Conservation (phyloP, 2,113 vertebrate species). For the Cavia aperea region DNA sequence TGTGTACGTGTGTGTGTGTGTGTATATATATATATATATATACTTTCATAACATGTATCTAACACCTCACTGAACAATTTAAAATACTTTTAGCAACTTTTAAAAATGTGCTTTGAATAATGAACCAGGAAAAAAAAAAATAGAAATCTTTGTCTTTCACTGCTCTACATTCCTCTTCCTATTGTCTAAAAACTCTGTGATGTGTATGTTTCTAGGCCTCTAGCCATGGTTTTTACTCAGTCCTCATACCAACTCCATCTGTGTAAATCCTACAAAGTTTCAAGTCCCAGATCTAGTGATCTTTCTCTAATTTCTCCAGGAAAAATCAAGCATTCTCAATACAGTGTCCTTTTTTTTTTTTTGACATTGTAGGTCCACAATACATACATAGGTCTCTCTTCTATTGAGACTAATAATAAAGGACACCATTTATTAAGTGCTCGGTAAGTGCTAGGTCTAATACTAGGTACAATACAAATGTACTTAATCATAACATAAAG, state of each 20-base stretch:
- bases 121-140: not conserved
- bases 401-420: not conserved
- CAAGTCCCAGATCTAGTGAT: not conserved
- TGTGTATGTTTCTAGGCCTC: not conserved
- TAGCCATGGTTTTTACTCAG: not conserved
- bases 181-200: not conserved
- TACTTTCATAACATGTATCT: not conserved
- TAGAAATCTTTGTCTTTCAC: not conserved
- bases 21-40: no score
- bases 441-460: not conserved
- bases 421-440: not conserved
- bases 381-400: not conserved
- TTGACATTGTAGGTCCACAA: not conserved
- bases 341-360: not conserved
- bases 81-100: not conserved
- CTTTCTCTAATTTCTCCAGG: not conserved
- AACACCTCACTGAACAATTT: not conserved
- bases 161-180: not conserved
- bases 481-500: not conserved
- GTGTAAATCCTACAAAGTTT: constrained; percentile 4
- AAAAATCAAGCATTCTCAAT: constrained; percentile 14
- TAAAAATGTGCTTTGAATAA: not conserved
- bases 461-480: not conserved
- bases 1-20: no score
- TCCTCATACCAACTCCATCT: not conserved